These are phyloP conservation scores for Platycheirus rosarum DNA, from an alignment of 2,888 invertebrate genomes.

Conservation along the genomic window DNA sequence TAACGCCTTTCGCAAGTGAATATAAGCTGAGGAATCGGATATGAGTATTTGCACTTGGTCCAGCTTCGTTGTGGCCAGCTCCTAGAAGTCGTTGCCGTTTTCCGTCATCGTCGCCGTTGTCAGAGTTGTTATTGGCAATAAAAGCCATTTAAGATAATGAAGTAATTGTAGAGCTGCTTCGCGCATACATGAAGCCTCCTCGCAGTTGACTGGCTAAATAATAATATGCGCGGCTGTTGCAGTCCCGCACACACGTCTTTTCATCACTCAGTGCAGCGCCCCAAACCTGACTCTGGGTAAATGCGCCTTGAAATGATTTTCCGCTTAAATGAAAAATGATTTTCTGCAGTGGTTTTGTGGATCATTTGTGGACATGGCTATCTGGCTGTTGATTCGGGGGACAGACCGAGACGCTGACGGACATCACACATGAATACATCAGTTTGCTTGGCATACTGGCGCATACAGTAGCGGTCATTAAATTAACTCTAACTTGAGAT, in stretches of 20 bases:
- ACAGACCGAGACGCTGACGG: slow-evolving; percentile 35
- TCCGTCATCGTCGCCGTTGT: slow-evolving; percentile 66
- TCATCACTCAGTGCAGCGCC: not conserved
- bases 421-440: slow-evolving; percentile 49
- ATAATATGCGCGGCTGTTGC: slow-evolving; percentile 59
- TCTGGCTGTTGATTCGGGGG: slow-evolving; percentile 40
- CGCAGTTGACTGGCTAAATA: slow-evolving; percentile 63
- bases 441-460: slow-evolving; percentile 17
- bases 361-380: slow-evolving; percentile 55
- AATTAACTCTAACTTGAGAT: slow-evolving; percentile 36
- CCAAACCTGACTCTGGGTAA: slow-evolving; percentile 25
- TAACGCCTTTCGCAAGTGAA: slow-evolving; percentile 72
- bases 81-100: slow-evolving; percentile 44
- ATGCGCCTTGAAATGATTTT: slow-evolving; percentile 71
- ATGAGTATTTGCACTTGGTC: slow-evolving; percentile 69
- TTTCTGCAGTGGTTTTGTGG: slow-evolving; percentile 64
- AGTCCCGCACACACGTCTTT: slow-evolving; percentile 8
- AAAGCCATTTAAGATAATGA: slow-evolving; percentile 74
- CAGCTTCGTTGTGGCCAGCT: slow-evolving; percentile 17
- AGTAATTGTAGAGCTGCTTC: slow-evolving; percentile 67
- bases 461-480: slow-evolving; percentile 55
- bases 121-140: slow-evolving; percentile 71
- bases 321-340: slow-evolving; percentile 70
- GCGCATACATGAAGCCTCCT: slow-evolving; percentile 43
- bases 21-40: slow-evolving; percentile 59